Conservation (phyloP, 2,888 invertebrate species). For the Rhingia campestris region DNA sequence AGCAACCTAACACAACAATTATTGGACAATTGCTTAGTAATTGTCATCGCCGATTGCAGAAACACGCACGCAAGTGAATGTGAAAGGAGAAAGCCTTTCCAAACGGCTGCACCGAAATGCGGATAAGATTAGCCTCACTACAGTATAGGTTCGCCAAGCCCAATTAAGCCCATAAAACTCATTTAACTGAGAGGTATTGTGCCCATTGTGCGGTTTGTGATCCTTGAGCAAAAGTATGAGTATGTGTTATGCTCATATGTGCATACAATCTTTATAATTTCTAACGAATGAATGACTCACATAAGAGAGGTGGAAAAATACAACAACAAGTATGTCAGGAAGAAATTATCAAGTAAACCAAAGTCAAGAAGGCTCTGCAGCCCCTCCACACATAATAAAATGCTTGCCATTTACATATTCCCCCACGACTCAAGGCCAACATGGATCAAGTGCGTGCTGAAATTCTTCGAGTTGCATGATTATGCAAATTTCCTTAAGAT, state of each 20-base stretch:
- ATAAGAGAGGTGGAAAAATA: not conserved
- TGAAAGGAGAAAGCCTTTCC: slow-evolving; percentile 1
- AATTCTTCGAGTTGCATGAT: slow-evolving; percentile 2
- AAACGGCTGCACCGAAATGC: slow-evolving; percentile 5
- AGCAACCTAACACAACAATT: not conserved
- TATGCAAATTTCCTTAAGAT: slow-evolving; percentile 2
- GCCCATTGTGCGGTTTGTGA: not conserved
- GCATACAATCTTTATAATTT: not conserved
- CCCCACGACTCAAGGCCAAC: not conserved
- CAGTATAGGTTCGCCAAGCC: not conserved
- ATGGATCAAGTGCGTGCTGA: slow-evolving; percentile 3
- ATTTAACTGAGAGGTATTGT: not conserved
- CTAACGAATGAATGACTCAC: not conserved
- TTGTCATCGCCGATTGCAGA: not conserved
- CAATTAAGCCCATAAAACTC: not conserved
- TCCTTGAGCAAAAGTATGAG: not conserved
- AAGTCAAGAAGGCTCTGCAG: not conserved
- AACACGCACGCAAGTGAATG: not conserved
- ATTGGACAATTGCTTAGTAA: slow-evolving; percentile 7
- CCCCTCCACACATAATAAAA: not conserved
- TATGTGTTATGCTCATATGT: not conserved
- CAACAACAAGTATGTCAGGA: not conserved
- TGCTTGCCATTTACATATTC: slow-evolving; percentile 1
- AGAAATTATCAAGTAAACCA: not conserved
- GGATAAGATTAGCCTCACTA: not conserved